phyloP scores from a whole-genome alignment of 2,797 vertebrate species.

The Anniella stebbinsi region DNA sequence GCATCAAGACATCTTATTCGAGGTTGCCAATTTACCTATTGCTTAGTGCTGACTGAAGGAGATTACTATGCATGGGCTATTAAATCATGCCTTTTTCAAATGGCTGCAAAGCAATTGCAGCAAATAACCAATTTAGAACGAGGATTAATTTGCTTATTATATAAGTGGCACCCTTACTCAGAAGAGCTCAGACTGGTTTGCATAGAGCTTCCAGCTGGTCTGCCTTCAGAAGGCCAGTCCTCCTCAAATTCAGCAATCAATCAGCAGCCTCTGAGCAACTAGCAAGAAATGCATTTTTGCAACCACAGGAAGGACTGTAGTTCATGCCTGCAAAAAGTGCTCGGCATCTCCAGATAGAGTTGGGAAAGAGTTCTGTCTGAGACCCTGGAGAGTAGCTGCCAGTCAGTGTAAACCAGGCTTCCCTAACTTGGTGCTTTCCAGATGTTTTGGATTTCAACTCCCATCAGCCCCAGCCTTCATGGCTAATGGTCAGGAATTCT shows the following conservation, averaged over 20 bases:
- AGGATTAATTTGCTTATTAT: not conserved
- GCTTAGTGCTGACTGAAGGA: not conserved
- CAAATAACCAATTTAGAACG: not conserved
- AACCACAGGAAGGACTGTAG: not conserved
- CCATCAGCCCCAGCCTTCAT: not conserved
- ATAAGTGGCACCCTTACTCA: conserved; percentile 7
- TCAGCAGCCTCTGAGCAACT: conserved; percentile 35
- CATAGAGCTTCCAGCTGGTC: not conserved
- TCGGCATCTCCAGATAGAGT: not conserved
- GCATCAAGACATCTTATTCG: not conserved
- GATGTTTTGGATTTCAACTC: not conserved
- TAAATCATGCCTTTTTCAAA: not conserved
- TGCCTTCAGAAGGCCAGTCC: not conserved
- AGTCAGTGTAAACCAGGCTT: not conserved
- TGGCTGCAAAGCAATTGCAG: not conserved
- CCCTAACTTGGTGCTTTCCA: not conserved
- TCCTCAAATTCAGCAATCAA: conserved; percentile 16
- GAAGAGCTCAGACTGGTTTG: not conserved
- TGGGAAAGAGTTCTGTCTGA: not conserved
- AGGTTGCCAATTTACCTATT: not conserved
- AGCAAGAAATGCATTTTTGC: not conserved
- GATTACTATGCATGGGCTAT: not conserved
- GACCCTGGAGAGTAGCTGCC: not conserved
- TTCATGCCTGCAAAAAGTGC: not conserved
- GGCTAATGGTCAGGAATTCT: not conserved